Conservation (phyloP, 2,797 vertebrate genomes). For the Cyprinodon diabolis region DNA sequence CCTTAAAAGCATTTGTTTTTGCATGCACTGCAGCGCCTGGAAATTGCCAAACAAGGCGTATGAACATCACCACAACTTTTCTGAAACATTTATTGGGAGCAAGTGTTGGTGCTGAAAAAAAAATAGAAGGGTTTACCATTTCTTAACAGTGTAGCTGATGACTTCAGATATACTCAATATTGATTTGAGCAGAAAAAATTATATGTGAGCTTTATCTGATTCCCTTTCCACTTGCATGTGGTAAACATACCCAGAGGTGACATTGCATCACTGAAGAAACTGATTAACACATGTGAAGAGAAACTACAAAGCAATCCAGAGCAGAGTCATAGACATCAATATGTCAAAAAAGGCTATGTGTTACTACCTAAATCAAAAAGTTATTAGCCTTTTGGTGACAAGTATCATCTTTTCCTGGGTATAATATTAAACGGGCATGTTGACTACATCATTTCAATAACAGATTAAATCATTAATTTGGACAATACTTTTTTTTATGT, state of each 20-base stretch:
- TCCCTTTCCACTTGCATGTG: not conserved
- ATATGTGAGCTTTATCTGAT: slow-evolving; percentile 7
- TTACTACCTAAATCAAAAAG: not conserved
- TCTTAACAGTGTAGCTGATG: not conserved
- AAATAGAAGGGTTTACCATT: not conserved
- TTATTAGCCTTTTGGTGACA: not conserved
- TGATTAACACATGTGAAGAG: slow-evolving; percentile 5
- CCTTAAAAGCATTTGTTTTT: not conserved
- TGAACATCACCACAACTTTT: not conserved
- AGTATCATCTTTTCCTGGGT: not conserved
- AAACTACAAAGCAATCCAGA: not conserved
- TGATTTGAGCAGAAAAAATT: slow-evolving; percentile 9
- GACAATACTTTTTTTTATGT: too few species aligned
- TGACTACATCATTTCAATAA: not conserved
- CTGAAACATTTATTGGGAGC: not conserved
- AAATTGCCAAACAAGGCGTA: not conserved
- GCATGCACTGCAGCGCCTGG: not conserved
- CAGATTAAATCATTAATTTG: not conserved
- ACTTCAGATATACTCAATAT: not conserved
- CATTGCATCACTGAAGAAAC: not conserved
- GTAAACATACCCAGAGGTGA: slow-evolving; percentile 7
- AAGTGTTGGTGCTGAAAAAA: not conserved
- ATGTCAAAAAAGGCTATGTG: not conserved
- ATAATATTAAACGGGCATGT: not conserved
- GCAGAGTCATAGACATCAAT: not conserved